phyloP scores from a whole-genome alignment of 2,797 vertebrate species.

The Delichon dasypus region DNA sequence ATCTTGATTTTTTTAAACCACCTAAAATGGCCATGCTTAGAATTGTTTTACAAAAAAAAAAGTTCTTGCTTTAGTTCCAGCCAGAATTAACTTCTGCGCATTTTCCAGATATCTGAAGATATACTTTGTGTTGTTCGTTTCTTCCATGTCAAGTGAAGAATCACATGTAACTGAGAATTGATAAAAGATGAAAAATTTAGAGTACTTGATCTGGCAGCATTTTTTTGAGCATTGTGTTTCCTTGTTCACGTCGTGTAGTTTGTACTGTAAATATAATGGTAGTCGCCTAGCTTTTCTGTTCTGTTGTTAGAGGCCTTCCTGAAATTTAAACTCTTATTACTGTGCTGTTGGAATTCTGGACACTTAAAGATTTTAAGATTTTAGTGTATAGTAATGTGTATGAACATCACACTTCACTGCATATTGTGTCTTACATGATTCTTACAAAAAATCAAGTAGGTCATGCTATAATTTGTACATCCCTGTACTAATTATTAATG shows the following conservation, averaged over 20 bases:
- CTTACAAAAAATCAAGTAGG: neutral
- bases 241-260: neutral
- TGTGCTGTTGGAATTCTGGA: no score
- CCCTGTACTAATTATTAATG: neutral
- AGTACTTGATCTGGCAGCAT: neutral
- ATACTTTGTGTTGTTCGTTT: neutral
- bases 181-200: neutral
- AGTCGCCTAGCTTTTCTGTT: neutral
- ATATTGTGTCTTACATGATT: neutral
- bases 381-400: no score
- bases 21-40: neutral
- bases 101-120: neutral
- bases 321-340: neutral
- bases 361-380: no score
- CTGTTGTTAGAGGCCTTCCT: neutral
- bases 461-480: neutral
- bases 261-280: neutral
- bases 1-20: neutral
- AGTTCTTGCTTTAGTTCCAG: neutral
- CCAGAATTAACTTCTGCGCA: neutral
- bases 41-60: neutral
- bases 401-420: neutral
- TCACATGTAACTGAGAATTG: fast-evolving
- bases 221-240: neutral
- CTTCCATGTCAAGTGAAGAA: neutral